Conservation (phyloP, 2,888 invertebrate species). For the Abrostola tripartita region DNA sequence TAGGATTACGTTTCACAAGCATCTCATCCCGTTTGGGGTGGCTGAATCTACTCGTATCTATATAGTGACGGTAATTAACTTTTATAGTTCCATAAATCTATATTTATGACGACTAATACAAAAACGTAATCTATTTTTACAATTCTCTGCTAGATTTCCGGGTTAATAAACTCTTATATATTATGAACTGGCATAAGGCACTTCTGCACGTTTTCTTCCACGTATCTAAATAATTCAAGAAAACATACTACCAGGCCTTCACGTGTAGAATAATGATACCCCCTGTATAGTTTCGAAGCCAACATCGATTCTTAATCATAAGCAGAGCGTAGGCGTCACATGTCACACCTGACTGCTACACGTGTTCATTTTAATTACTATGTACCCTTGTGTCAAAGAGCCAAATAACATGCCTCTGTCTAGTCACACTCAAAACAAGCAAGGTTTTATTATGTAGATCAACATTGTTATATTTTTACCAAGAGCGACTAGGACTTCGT, state of each 20-base stretch:
- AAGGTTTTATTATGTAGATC: neutral
- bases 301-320: conserved; percentile 10
- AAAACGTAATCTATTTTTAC: too few species aligned
- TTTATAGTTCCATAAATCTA: too few species aligned
- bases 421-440: neutral
- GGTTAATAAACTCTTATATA: too few species aligned
- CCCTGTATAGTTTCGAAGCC: neutral
- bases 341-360: neutral
- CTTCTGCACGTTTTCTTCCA: neutral
- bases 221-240: neutral
- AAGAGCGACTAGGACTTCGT: conserved; percentile 2
- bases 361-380: conserved; percentile 13
- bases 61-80: too few species aligned
- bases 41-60: too few species aligned
- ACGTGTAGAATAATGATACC: neutral
- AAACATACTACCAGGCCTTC: neutral
- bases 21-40: too few species aligned
- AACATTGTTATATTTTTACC: conserved; percentile 14
- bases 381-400: conserved; percentile 1
- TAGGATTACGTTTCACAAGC: too few species aligned
- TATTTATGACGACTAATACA: too few species aligned
- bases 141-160: too few species aligned
- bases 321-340: conserved; percentile 2
- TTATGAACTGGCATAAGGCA: too few species aligned
- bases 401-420: neutral